Percentiles rank a stretch among this genome's conserved stretches.
These are phyloP conservation scores for Phrynosoma blainvillii DNA, from an alignment of 2,113 vertebrate genomes.

Conservation along the genomic window DNA sequence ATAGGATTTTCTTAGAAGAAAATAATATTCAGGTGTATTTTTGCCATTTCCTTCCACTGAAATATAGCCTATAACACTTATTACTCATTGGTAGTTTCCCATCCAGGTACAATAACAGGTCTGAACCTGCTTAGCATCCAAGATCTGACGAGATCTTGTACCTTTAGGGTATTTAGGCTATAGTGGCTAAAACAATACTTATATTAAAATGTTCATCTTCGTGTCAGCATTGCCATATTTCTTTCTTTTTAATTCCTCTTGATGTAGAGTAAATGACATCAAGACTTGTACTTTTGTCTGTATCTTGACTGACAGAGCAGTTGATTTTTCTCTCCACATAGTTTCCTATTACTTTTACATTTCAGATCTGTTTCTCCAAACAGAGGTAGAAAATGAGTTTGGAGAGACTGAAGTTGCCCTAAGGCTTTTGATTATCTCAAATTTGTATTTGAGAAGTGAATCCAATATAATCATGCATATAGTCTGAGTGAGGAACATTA, in stretches of 20 bases:
- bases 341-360: constrained; percentile 73
- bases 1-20: no score
- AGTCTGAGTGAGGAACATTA: constrained; percentile 79
- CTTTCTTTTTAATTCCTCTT: not conserved
- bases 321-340: constrained; percentile 59
- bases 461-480: constrained; percentile 74
- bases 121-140: not conserved
- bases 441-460: constrained; percentile 88
- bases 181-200: not conserved
- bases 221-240: not conserved
- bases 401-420: constrained; percentile 74
- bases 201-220: not conserved
- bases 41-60: no score
- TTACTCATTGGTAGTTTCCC: no score
- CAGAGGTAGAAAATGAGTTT: constrained; percentile 80
- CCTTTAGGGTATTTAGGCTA: not conserved
- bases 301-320: not conserved
- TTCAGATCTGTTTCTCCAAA: constrained; percentile 76
- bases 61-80: no score
- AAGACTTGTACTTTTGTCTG: constrained; percentile 21
- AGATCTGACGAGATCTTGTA: not conserved
- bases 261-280: not conserved
- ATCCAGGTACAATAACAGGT: no score
- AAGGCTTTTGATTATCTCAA: constrained; percentile 74
- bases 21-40: no score